Evolutionary conservation across 1,140 invertebrate species (phyloP).

Genomic region (Globodera rostochiensis): DNA sequence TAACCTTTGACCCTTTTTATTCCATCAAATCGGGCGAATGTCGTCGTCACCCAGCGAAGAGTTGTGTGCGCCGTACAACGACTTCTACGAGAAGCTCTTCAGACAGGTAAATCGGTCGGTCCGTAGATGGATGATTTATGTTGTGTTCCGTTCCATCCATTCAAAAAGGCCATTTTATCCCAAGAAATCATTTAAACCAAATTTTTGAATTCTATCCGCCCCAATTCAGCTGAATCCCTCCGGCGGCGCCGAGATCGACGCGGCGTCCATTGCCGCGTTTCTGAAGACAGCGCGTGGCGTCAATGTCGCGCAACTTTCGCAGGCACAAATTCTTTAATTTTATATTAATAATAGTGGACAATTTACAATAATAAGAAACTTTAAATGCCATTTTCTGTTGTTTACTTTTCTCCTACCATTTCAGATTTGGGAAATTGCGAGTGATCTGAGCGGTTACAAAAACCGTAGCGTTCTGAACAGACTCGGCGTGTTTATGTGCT

Average conservation of each 20-base stretch:
- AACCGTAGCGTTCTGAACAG: conserved; percentile 18
- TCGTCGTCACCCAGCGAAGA: neutral
- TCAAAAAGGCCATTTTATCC: neutral
- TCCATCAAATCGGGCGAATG: conserved; percentile 3
- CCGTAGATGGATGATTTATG: too few species aligned
- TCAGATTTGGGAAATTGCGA: conserved; percentile 22
- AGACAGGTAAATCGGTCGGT: neutral
- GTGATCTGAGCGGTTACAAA: conserved; percentile 12
- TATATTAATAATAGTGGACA: too few species aligned
- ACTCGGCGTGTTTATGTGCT: conserved; percentile 30
- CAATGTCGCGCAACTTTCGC: conserved; percentile 15
- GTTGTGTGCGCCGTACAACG: neutral
- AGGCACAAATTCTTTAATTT: conserved; percentile 1
- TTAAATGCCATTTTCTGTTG: neutral
- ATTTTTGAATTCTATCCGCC: neutral
- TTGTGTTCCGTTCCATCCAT: neutral
- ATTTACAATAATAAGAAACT: too few species aligned
- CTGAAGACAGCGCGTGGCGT: conserved; percentile 18
- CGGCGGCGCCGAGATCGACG: conserved; percentile 2
- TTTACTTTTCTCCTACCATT: neutral
- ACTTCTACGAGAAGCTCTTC: conserved; percentile 16
- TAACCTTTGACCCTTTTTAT: neutral
- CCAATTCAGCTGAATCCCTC: conserved; percentile 11
- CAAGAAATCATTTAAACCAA: neutral
- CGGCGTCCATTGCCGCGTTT: conserved; percentile 15